Evolutionary conservation across 2,113 vertebrate genomes (phyloP).

Genomic region (Periophthalmus modestus): DNA sequence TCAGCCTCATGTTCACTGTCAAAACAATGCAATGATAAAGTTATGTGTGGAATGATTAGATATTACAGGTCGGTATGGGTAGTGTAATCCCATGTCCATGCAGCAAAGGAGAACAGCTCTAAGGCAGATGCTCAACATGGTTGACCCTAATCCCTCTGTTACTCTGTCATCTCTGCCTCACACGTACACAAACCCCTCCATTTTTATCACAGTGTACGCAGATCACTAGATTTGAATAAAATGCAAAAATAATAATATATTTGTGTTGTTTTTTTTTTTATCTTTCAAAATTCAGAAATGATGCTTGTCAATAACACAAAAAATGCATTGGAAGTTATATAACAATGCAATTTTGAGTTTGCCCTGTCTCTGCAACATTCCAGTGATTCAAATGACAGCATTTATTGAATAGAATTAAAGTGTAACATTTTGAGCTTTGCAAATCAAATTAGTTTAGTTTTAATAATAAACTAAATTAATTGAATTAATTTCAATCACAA

Average conservation of each 20-base stretch:
- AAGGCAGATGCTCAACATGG: constrained; percentile 74
- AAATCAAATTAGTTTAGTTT: background rate
- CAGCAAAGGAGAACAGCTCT: constrained; percentile 36
- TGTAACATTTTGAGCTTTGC: background rate
- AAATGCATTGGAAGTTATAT: too few species aligned
- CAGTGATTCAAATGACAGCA: too few species aligned
- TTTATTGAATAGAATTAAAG: background rate
- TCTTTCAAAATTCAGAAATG: background rate
- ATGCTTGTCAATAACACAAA: too few species aligned
- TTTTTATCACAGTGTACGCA: constrained; percentile 29
- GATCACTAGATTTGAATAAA: constrained; percentile 62
- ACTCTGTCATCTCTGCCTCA: constrained; percentile 45
- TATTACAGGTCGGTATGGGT: constrained; percentile 30
- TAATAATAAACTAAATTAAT: background rate
- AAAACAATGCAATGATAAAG: constrained; percentile 10
- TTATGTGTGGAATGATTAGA: background rate
- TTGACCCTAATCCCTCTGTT: constrained; percentile 76
- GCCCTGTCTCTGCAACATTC: too few species aligned
- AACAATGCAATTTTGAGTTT: too few species aligned
- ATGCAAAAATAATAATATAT: background rate
- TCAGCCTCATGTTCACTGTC: constrained; percentile 65
- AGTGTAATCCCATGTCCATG: constrained; percentile 58
- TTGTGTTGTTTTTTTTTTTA: background rate
- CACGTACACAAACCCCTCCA: constrained; percentile 30
- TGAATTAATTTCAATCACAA: background rate